Conservation (phyloP, 1,140 invertebrate species). For the Philotrypesis tridentata region DNA sequence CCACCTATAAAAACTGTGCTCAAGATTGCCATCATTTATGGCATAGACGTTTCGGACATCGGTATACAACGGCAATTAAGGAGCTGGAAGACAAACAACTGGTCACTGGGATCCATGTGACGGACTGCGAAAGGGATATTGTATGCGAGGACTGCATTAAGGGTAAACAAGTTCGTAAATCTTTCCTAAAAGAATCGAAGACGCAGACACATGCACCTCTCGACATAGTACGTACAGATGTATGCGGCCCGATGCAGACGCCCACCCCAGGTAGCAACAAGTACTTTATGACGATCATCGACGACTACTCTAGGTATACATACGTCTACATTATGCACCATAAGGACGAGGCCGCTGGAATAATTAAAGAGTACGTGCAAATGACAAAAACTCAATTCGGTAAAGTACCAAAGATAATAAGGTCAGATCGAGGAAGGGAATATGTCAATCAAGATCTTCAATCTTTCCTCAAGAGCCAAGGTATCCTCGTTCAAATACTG, state of each 20-base stretch:
- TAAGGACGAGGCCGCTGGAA: slow-evolving; percentile 46
- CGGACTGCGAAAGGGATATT: slow-evolving; percentile 30
- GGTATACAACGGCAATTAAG: slow-evolving; percentile 29
- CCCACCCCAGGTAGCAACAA: slow-evolving; percentile 37
- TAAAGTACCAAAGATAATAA: slow-evolving; percentile 52
- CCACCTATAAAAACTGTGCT: neutral
- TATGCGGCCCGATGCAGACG: slow-evolving; percentile 51
- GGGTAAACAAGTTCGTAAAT: slow-evolving; percentile 41
- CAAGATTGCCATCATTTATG: slow-evolving; percentile 43
- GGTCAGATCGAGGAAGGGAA: slow-evolving; percentile 58
- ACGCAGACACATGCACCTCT: slow-evolving; percentile 34
- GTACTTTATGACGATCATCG: slow-evolving; percentile 56
- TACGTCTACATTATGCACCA: slow-evolving; percentile 47
- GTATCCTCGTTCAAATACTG: slow-evolving; percentile 62
- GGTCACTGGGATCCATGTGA: slow-evolving; percentile 29
- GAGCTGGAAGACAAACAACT: slow-evolving; percentile 21
- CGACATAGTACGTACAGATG: slow-evolving; percentile 53
- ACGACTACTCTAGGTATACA: slow-evolving; percentile 52
- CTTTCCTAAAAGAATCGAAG: slow-evolving; percentile 50
- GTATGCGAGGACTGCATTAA: slow-evolving; percentile 46
- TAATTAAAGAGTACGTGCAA: slow-evolving; percentile 52
- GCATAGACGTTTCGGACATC: slow-evolving; percentile 47
- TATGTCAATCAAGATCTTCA: slow-evolving; percentile 51
- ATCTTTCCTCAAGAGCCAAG: slow-evolving; percentile 46
- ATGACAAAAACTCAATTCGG: slow-evolving; percentile 48